Base-by-base conservation (phyloP, 2,888 invertebrate species). In the Morpho helenor region DNA sequence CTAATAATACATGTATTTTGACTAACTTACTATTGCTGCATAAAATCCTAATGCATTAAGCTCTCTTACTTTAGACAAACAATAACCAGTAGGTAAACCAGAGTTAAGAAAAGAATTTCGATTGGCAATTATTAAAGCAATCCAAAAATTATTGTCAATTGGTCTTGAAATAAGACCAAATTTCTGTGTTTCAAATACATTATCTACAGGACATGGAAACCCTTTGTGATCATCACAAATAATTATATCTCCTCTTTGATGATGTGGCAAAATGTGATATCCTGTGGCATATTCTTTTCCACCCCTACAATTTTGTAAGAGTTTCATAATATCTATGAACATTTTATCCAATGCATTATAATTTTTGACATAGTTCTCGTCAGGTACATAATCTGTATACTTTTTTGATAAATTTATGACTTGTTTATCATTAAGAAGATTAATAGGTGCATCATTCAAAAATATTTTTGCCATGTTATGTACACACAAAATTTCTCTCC, bases 181-280 rank as follows among this genome's bases (percentile, higher is more conserved):
- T 50, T 87, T 77, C 65, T 89, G 82, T 47, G 80, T 74, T 7
- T 87, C 78, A 73, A 93, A 93, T 22, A 78, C 77, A 8, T 79
- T 65, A 8, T 82, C 79, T 44, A 93, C 75, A 22, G 91, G 76
- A 22, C 94, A 74, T 43, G 92, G 81, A 3, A 79, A 82, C 8
- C 91, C 92, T 41, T 77, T 68, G 42, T 73, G 75, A 71, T 94
- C 90, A 68, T 93, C 87, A 66, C 93, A 93, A 56, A 94, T 71
- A 16, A 95, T 81, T 40, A 94, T 73, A 79, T 94, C 94, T 73
- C 93, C 91, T 77, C 92, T 91, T 66, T 92, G 87, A 73, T 92
- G 94, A 69, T 96, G 95, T 7, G 96, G 94, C 63, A 96, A 73
- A 62, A 96, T 79, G 74, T 95, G 94, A 60, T 92, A 86, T 6